Conservation (phyloP, 2,797 vertebrate genomes). For the Onychomys arenicola region DNA sequence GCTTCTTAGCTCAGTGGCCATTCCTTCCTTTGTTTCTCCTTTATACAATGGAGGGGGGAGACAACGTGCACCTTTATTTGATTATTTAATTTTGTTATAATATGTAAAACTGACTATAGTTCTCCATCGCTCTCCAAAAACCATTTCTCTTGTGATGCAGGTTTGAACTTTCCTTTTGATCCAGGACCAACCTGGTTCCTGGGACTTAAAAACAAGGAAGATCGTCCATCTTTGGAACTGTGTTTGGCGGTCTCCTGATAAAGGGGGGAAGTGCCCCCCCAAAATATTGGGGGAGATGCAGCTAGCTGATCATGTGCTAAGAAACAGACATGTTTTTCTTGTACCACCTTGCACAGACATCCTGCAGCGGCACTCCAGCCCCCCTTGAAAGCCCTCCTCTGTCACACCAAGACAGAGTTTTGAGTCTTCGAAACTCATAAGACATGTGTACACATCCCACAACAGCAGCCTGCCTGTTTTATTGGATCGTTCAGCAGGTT, state of each 20-base stretch:
- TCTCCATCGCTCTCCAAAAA: background rate
- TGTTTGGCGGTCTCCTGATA: background rate
- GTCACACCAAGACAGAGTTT: constrained; percentile 43
- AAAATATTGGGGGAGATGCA: background rate
- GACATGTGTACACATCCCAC: constrained; percentile 55
- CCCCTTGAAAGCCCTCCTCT: constrained; percentile 35
- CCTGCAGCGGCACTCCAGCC: background rate
- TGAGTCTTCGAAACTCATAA: constrained; percentile 37
- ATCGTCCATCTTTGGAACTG: constrained; percentile 19
- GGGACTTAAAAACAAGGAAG: background rate
- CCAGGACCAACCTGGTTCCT: background rate
- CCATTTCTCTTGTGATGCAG: background rate
- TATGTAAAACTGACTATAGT: background rate
- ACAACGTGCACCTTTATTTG: background rate
- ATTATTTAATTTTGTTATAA: constrained; percentile 32
- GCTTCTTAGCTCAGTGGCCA: background rate
- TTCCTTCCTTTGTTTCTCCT: background rate
- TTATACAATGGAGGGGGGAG: background rate
- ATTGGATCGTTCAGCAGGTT: constrained; percentile 55
- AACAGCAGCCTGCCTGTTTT: constrained; percentile 22
- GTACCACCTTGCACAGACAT: constrained; percentile 27
- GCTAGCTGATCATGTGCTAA: background rate
- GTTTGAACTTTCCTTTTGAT: background rate
- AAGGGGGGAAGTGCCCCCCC: background rate
- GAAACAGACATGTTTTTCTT: constrained; percentile 18